These are phyloP conservation scores for Anticlea derivata DNA, from an alignment of 2,888 invertebrate genomes.

Conservation along the genomic window DNA sequence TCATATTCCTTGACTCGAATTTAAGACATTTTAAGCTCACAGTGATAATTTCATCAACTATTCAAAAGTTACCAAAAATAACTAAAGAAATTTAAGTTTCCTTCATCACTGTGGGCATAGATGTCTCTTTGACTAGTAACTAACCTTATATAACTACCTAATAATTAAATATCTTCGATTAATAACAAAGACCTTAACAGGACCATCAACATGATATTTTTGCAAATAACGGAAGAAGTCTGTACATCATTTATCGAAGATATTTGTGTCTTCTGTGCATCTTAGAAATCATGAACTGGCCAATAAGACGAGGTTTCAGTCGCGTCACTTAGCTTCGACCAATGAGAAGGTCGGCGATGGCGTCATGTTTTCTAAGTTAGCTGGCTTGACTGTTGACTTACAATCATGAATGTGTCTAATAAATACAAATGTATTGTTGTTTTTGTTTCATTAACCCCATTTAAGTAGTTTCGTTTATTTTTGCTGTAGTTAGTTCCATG, in stretches of 20 bases:
- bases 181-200: not conserved
- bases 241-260: conserved; percentile 4
- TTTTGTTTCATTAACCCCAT: conserved; percentile 31
- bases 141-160: too few relatives aligned
- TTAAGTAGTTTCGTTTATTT: conserved; percentile 10
- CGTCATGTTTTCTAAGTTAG: conserved; percentile 1
- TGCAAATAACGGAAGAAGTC: too few relatives aligned
- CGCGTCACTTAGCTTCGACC: conserved; percentile 5
- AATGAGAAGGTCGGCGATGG: conserved; percentile 7
- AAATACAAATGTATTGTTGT: conserved; percentile 22
- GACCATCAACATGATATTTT: too few relatives aligned
- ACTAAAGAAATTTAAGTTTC: too few relatives aligned
- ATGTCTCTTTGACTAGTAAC: too few relatives aligned
- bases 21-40: conserved; percentile 1
- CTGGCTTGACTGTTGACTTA: conserved; percentile 18
- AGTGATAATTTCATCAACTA: not conserved
- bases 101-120: too few relatives aligned
- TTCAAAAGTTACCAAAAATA: too few relatives aligned
- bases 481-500: conserved; percentile 5
- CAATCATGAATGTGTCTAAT: conserved; percentile 27
- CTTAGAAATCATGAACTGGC: conserved; percentile 9
- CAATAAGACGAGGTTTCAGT: conserved; percentile 8
- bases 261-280: not conserved
- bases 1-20: conserved; percentile 3
- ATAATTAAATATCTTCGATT: conserved; percentile 3